Conservation (phyloP, 2,888 invertebrate genomes). For the Ochropleura leucogaster region DNA sequence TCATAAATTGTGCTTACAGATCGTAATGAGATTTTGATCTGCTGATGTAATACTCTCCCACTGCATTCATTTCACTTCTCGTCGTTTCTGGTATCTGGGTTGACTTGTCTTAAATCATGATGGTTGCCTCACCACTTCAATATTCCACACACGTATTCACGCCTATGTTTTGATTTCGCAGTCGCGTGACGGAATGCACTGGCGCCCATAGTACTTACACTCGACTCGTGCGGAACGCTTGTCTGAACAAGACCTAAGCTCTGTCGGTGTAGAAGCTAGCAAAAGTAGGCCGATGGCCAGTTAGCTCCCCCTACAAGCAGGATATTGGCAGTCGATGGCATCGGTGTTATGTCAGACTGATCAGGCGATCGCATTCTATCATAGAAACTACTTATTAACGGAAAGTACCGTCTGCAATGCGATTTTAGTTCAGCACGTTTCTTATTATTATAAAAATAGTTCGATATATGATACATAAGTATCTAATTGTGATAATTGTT, state of each 20-base stretch:
- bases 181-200: conserved; percentile 22
- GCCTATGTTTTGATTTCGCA: conserved; percentile 25
- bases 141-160: conserved; percentile 4
- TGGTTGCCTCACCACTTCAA: neutral
- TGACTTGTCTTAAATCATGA: neutral
- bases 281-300: conserved; percentile 60
- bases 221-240: neutral
- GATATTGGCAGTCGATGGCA: conserved; percentile 55
- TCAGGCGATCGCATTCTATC: conserved; percentile 14
- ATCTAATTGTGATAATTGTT: neutral
- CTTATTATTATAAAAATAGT: neutral
- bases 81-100: neutral
- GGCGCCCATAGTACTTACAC: conserved; percentile 2
- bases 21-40: neutral
- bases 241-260: conserved; percentile 26
- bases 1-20: neutral
- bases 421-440: neutral
- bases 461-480: neutral
- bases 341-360: conserved; percentile 41
- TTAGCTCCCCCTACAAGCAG: conserved; percentile 55
- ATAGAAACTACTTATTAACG: conserved; percentile 3
- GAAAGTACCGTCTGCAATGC: neutral
- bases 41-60: neutral
- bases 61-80: neutral
- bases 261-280: conserved; percentile 21